Percentiles rank a stretch among this genome's conserved stretches.
Evolutionary conservation across 2,797 vertebrate genomes (phyloP).

Genomic region (Lepilemur ruficaudatus): DNA sequence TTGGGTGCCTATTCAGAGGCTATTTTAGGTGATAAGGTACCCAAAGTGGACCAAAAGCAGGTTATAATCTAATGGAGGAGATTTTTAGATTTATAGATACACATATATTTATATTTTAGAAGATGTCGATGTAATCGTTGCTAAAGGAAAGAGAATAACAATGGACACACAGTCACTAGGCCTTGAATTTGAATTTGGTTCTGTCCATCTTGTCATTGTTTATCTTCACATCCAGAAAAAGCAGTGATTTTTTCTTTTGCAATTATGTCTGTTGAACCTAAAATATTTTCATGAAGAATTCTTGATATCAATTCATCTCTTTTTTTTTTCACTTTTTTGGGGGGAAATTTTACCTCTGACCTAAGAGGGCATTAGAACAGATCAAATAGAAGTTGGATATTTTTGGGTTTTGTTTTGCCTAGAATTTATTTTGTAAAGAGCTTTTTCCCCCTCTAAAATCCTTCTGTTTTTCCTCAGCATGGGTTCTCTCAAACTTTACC

Average conservation of each 20-base stretch:
- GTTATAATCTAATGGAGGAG: neutral
- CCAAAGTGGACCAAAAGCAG: neutral
- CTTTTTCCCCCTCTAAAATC: neutral
- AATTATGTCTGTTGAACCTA: neutral
- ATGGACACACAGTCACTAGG: neutral
- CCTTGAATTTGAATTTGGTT: neutral
- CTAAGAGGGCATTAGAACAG: neutral
- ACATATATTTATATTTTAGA: neutral
- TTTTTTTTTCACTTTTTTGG: neutral
- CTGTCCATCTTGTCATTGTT: neutral
- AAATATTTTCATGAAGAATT: neutral
- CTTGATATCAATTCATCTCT: neutral
- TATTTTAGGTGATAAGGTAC: neutral
- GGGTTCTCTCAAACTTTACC: neutral
- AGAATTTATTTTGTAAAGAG: neutral
- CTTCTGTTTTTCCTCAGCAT: neutral
- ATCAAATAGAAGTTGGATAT: neutral
- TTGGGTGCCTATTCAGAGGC: neutral
- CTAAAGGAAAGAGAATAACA: neutral
- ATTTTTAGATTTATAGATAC: neutral
- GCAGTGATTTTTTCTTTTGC: neutral
- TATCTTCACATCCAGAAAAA: neutral
- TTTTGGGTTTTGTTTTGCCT: neutral
- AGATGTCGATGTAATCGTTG: neutral
- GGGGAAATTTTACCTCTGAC: neutral